These are phyloP conservation scores for Rafetus swinhoei DNA, from an alignment of 2,113 vertebrate species.

Conservation along the genomic window DNA sequence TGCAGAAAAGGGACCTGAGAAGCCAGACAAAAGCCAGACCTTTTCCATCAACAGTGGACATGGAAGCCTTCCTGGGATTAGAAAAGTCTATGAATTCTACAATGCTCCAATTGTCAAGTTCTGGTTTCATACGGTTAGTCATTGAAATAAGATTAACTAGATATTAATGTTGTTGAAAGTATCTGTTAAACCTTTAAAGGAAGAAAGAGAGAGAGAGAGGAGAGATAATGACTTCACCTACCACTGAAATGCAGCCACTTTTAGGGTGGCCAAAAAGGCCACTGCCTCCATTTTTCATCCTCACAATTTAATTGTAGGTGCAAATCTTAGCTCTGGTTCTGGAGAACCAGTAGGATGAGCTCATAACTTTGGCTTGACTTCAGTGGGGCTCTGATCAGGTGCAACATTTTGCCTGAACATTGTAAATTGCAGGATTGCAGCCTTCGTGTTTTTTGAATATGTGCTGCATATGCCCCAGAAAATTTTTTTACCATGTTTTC, in stretches of 20 bases:
- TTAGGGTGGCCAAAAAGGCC: not conserved
- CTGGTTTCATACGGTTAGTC: conserved; percentile 96
- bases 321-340: not conserved
- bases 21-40: conserved; percentile 53
- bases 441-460: not conserved
- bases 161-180: not conserved
- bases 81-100: conserved; percentile 94
- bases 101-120: conserved; percentile 97
- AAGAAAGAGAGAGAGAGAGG: not conserved
- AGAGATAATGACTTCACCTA: not conserved
- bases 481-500: not conserved
- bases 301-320: not conserved
- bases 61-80: conserved; percentile 79
- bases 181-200: not conserved
- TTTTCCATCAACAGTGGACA: conserved; percentile 37
- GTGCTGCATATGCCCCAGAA: fast-evolving
- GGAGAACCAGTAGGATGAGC: not conserved
- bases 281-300: not conserved
- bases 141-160: not conserved
- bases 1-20: conserved; percentile 81
- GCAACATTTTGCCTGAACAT: not conserved
- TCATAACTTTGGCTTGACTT: not conserved
- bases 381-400: not conserved
- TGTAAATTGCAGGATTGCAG: not conserved
- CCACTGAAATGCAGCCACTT: not conserved